phyloP scores from a whole-genome alignment of 2,888 invertebrate genomes.

The Nasonia oneida region DNA sequence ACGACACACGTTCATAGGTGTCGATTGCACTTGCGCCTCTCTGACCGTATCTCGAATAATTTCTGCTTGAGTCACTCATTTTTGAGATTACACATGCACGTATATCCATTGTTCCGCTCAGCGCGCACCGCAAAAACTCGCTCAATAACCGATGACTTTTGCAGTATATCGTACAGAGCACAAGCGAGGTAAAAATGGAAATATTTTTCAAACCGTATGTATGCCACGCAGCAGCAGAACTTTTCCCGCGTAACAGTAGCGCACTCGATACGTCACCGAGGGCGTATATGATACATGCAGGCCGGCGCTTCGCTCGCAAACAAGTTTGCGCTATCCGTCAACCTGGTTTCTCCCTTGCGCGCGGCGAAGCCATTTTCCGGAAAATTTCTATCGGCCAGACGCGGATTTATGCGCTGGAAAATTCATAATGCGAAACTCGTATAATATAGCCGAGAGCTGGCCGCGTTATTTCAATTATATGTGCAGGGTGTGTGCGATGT shows the following conservation, averaged over 20 bases:
- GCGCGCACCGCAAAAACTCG: no score
- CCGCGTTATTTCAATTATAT: not conserved
- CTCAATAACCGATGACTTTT: no score
- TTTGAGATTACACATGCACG: conserved; percentile 14
- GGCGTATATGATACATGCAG: not conserved
- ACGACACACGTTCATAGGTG: conserved; percentile 9
- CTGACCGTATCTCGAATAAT: conserved; percentile 36
- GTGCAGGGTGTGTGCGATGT: no score
- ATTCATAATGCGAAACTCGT: not conserved
- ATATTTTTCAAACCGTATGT: not conserved
- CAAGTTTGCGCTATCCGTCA: not conserved
- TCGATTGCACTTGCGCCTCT: conserved; percentile 39
- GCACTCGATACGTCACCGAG: conserved; percentile 40
- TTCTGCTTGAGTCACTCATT: conserved; percentile 51
- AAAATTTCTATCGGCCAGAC: conserved; percentile 1
- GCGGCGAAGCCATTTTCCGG: conserved; percentile 9
- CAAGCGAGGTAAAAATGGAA: conserved; percentile 28
- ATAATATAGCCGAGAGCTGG: not conserved
- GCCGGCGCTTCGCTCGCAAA: conserved; percentile 7
- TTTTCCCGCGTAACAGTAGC: conserved; percentile 32
- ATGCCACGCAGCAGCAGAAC: not conserved
- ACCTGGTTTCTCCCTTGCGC: no score
- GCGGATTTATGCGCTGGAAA: not conserved
- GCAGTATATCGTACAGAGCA: not conserved
- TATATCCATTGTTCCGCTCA: no score